These are phyloP conservation scores for Epiblema foenella DNA, from an alignment of 2,888 invertebrate species.

Conservation along the genomic window DNA sequence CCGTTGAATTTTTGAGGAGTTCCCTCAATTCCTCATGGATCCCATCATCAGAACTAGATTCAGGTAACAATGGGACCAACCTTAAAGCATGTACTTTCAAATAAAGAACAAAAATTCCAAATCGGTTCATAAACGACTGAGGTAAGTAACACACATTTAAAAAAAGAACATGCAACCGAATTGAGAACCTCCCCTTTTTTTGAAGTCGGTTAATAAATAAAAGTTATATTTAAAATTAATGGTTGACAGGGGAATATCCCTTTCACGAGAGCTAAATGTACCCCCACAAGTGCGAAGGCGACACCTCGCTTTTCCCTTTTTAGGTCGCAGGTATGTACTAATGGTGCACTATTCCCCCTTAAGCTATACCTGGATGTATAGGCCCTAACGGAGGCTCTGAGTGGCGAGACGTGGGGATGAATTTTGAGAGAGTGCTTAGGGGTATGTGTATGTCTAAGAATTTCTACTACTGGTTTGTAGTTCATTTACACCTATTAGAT, in stretches of 20 bases:
- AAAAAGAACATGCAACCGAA: no score
- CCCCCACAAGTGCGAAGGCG: slow-evolving; percentile 17
- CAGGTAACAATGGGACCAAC: no score
- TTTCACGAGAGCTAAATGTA: slow-evolving; percentile 22
- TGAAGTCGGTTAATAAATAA: no score
- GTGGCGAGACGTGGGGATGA: slow-evolving; percentile 32
- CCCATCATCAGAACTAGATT: no score
- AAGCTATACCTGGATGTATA: slow-evolving; percentile 27
- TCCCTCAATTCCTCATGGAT: no score
- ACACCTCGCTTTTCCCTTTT: slow-evolving; percentile 35
- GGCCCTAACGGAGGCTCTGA: slow-evolving; percentile 3
- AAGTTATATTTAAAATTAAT: neutral
- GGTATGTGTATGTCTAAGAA: neutral
- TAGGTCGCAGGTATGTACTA: slow-evolving; percentile 39
- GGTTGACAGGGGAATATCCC: slow-evolving; percentile 5
- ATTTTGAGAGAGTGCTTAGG: slow-evolving; percentile 16
- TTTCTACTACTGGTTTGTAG: slow-evolving; percentile 9
- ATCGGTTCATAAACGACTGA: no score
- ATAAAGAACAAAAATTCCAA: no score
- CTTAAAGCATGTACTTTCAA: no score
- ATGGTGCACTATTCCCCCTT: slow-evolving; percentile 37
- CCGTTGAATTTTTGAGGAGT: no score
- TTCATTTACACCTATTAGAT: neutral
- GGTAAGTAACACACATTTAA: no score
- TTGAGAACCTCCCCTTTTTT: no score